Evolutionary conservation across 2,888 invertebrate species (phyloP).

Genomic region (Tortricodes alternella): DNA sequence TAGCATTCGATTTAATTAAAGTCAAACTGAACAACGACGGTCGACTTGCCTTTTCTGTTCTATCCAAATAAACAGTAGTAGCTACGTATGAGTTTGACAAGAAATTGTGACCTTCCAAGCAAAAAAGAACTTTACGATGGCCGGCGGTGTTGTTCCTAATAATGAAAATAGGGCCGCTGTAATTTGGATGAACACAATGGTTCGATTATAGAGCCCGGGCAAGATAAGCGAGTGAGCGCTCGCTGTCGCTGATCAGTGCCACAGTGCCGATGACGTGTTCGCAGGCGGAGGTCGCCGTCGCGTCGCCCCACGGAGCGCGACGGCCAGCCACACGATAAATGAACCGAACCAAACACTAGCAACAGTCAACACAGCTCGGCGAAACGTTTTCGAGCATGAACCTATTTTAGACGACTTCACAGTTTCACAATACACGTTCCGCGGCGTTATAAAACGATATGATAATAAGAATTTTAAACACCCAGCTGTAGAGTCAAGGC

Average conservation of each 20-base stretch:
- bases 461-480: constrained; percentile 14
- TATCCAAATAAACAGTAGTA: constrained; percentile 16
- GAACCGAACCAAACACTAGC: constrained; percentile 10
- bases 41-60: neutral
- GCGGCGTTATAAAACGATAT: constrained; percentile 16
- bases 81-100: constrained; percentile 10
- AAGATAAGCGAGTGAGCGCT: constrained; percentile 17
- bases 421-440: constrained; percentile 14
- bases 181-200: too few relatives aligned
- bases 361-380: constrained; percentile 8
- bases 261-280: constrained; percentile 36
- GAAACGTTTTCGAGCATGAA: neutral
- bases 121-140: neutral
- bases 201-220: constrained; percentile 1
- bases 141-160: too few relatives aligned
- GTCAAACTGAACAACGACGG: neutral
- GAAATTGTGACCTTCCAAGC: neutral
- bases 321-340: constrained; percentile 15
- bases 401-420: constrained; percentile 17
- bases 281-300: constrained; percentile 21
- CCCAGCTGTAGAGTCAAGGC: constrained; percentile 31
- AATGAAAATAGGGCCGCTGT: too few relatives aligned
- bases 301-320: constrained; percentile 3
- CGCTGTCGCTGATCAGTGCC: constrained; percentile 9
- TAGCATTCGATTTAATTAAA: constrained; percentile 19